Evolutionary conservation across 2,888 invertebrate genomes (phyloP).

Genomic region (Ecdyonurus torrentis): DNA sequence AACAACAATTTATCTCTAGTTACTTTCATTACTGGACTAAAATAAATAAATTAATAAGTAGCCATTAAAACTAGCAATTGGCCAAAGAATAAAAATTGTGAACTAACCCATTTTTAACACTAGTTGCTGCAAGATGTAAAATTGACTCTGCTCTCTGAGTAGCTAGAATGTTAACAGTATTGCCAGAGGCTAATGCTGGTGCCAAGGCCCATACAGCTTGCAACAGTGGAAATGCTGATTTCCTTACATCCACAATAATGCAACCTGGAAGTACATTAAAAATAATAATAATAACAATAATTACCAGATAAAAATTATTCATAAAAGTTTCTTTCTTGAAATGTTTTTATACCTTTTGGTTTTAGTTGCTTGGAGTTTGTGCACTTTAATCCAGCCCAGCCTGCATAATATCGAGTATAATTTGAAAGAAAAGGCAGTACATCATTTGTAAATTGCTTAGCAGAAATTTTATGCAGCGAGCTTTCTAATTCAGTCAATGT

Average conservation of each 20-base stretch:
- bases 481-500: not conserved
- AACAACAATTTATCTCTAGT: too few relatives aligned
- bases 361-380: not conserved
- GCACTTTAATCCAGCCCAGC: not conserved
- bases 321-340: not conserved
- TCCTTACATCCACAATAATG: not conserved
- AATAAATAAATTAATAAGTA: too few relatives aligned
- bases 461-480: not conserved
- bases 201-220: not conserved
- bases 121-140: not conserved
- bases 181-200: not conserved
- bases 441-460: not conserved
- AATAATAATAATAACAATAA: not conserved
- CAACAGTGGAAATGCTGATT: not conserved
- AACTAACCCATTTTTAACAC: not conserved
- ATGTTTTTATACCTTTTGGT: not conserved
- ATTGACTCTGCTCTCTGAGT: not conserved
- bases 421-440: not conserved
- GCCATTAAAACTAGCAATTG: too few relatives aligned
- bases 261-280: not conserved
- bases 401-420: not conserved
- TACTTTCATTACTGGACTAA: too few relatives aligned
- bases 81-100: too few relatives aligned
- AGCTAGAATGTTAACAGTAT: not conserved
- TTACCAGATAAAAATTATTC: not conserved